Conservation (phyloP, 2,888 invertebrate genomes). For the Aporophyla lueneburgensis region DNA sequence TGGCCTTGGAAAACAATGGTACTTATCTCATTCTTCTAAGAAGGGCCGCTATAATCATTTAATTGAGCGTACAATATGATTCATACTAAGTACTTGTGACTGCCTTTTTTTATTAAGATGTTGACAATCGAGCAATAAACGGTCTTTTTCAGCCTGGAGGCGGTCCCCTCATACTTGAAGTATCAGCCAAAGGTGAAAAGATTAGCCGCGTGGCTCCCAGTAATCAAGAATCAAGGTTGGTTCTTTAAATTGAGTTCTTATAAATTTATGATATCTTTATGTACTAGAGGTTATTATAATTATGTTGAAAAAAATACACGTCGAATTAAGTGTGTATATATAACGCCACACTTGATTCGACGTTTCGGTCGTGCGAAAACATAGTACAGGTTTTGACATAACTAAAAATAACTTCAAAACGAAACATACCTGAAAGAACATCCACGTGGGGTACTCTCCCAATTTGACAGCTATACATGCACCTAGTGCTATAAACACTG, state of each 20-base stretch:
- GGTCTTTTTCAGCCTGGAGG: neutral
- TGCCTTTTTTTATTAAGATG: conserved; percentile 22
- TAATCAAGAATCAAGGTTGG: neutral
- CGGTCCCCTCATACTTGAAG: neutral
- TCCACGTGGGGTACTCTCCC: conserved; percentile 97
- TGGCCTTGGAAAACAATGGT: neutral
- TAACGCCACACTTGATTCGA: neutral
- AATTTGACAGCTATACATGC: conserved; percentile 98
- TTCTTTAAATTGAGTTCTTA: neutral
- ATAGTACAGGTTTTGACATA: neutral
- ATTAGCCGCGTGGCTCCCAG: neutral
- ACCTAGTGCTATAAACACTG: conserved; percentile 99
- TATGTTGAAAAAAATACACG: too few relatives aligned
- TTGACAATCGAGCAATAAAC: conserved; percentile 23
- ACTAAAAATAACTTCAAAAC: neutral
- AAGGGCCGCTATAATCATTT: conserved; percentile 11
- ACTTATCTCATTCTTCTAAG: neutral
- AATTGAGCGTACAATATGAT: conserved; percentile 31
- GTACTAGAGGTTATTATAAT: too few relatives aligned
- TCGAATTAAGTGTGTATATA: neutral
- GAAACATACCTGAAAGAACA: conserved; percentile 95
- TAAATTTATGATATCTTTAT: neutral
- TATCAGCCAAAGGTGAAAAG: neutral
- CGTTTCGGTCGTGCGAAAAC: neutral
- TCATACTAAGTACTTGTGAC: conserved; percentile 16